phyloP scores from a whole-genome alignment of 2,888 invertebrate species.

The Hesperia comma region DNA sequence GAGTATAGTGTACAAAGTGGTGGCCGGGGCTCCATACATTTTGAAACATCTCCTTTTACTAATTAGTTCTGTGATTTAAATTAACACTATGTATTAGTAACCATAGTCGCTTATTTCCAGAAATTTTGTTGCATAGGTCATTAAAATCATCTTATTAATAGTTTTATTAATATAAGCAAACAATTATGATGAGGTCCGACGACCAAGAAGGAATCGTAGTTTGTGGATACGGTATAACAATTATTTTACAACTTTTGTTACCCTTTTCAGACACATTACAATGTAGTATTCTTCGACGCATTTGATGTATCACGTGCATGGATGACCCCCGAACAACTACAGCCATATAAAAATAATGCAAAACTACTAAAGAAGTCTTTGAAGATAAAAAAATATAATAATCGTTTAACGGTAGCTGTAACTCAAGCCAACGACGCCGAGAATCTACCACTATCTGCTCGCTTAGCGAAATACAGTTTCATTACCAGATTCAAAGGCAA shows the following conservation, averaged over 20 bases:
- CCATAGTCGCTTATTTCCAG: too few species aligned
- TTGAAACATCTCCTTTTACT: too few species aligned
- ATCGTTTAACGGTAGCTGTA: conserved; percentile 64
- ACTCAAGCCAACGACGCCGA: conserved; percentile 71
- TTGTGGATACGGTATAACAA: too few species aligned
- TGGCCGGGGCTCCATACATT: too few species aligned
- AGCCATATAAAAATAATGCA: conserved; percentile 61
- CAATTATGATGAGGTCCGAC: too few species aligned
- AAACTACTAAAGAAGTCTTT: conserved; percentile 45
- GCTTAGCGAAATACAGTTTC: conserved; percentile 76
- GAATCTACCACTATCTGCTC: conserved; percentile 55
- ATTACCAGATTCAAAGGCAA: conserved; percentile 69
- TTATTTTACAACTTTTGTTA: background rate
- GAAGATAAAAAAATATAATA: conserved; percentile 52
- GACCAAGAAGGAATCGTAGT: too few species aligned
- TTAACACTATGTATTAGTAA: too few species aligned
- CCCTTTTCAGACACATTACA: conserved; percentile 78
- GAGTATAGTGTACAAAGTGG: too few species aligned
- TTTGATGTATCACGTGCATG: conserved; percentile 72
- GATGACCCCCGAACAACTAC: conserved; percentile 66
- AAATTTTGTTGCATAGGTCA: too few species aligned
- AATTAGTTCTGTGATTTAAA: too few species aligned
- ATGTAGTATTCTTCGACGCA: conserved; percentile 81
- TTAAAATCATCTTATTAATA: too few species aligned
- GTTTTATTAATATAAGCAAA: too few species aligned